Evolutionary conservation across 1,140 invertebrate genomes (phyloP), one percentile per base, ranked within the genome.

Genomic region (Aphelenchoides fujianensis): DNA sequence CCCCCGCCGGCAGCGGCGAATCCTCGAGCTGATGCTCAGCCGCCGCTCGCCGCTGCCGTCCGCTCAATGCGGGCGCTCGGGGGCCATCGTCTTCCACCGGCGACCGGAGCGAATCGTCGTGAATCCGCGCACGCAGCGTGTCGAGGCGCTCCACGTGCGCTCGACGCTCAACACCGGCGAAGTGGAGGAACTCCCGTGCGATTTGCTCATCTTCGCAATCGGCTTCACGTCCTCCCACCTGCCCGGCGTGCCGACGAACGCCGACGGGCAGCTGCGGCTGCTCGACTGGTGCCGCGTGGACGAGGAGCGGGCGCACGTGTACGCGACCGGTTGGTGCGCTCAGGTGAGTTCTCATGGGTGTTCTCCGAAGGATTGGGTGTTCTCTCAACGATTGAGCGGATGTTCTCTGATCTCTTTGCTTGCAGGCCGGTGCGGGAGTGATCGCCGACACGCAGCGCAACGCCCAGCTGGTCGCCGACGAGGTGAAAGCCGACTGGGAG

Each of bases 361-460:
- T 48, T 48, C 41, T 48, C 23, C 12, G 41, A 48, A 23, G 23
- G 12, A 16, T 48, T 48, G 41, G 12, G 41, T 48, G 41, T 48
- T 48, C 41, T 48, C 23, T 48, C 41, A 48, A 5, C 5, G n/a
- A n/a, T n/a, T 59, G 28, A 5, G 34, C 23, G 41, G 41, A 48
- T 48, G 41, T 48, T 48, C 41, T 59, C 34, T 59, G 34, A 59
- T 59, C 34, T 19, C n/a, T n/a, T n/a, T n/a, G n/a, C n/a, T n/a
- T n/a, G n/a, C 5, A 59, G 55, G 55, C 55, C 19, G 55, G 55
- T 7, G 28, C 55, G 5, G 95, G 95, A 12, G 94, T 98, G 0
- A 94, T 98, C 77, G 85, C 94, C 41, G 90, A 90, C 16, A 98
- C 95, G 2, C 96, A 97, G 93, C 90, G 89, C 30, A 91, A 92